Conservation (phyloP, 2,888 invertebrate species). For the Phymatocera aterrima region DNA sequence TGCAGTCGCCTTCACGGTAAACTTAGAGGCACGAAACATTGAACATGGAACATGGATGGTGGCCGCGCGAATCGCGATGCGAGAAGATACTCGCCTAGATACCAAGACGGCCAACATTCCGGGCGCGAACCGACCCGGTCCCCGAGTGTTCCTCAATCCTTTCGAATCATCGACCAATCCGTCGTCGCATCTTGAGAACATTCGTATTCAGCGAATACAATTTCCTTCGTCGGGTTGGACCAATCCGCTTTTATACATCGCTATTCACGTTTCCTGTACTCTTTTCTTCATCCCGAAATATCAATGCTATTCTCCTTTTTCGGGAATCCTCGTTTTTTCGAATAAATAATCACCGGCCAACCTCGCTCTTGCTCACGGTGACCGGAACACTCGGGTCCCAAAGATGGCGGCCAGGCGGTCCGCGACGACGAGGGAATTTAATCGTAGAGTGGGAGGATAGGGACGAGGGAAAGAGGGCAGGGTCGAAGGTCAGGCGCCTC, state of each 20-base stretch:
- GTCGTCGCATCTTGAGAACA: neutral
- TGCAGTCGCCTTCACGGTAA: no score
- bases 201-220: no score
- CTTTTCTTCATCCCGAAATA: neutral
- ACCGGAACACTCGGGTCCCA: constrained; percentile 39
- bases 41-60: constrained; percentile 39
- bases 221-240: no score
- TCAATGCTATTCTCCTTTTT: neutral
- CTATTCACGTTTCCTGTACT: neutral
- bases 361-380: constrained; percentile 4
- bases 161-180: neutral
- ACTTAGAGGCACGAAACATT: constrained; percentile 33
- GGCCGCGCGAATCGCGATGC: constrained; percentile 42
- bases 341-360: neutral
- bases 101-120: constrained; percentile 44
- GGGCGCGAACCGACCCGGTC: constrained; percentile 27
- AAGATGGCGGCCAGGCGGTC: constrained; percentile 31
- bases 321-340: neutral
- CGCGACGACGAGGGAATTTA: constrained; percentile 43
- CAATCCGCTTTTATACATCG: neutral
- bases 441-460: constrained; percentile 43
- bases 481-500: constrained; percentile 52
- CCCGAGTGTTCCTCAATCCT: constrained; percentile 32
- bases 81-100: constrained; percentile 44
- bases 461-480: constrained; percentile 39